phyloP scores from a whole-genome alignment of 2,113 vertebrate species.

The Phyllostomus discolor region DNA sequence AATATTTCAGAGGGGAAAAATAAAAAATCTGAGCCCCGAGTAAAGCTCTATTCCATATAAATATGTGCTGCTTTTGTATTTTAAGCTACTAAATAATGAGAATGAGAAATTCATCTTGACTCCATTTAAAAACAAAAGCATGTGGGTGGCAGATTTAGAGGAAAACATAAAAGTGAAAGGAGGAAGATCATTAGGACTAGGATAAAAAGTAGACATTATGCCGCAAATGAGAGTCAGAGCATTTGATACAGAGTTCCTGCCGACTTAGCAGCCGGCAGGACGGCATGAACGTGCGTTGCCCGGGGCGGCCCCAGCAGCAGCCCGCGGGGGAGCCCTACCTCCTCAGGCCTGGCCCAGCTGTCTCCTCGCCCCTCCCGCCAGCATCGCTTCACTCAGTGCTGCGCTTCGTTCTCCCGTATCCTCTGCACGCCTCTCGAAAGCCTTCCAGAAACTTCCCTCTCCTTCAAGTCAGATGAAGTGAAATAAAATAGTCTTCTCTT shows the following conservation, averaged over 20 bases:
- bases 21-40: not conserved
- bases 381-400: not conserved
- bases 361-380: not conserved
- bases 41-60: not conserved
- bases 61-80: not conserved
- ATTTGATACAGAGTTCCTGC: not conserved
- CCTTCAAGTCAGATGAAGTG: not conserved
- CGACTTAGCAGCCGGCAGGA: not conserved
- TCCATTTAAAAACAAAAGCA: not conserved
- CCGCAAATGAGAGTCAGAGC: not conserved
- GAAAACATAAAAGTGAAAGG: not conserved
- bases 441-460: not conserved
- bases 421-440: not conserved
- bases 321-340: accelerated
- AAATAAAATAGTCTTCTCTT: constrained; percentile 1
- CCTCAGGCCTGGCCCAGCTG: not conserved
- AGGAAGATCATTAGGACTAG: not conserved
- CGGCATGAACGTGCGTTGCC: not conserved
- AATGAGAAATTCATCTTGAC: not conserved
- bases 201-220: not conserved
- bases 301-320: accelerated
- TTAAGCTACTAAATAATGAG: not conserved
- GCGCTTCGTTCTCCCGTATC: accelerated
- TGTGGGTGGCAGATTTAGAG: not conserved
- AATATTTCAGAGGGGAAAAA: not conserved